Base-by-base conservation (phyloP, 2,888 invertebrate genomes). In the Stictocephala bisonia region DNA sequence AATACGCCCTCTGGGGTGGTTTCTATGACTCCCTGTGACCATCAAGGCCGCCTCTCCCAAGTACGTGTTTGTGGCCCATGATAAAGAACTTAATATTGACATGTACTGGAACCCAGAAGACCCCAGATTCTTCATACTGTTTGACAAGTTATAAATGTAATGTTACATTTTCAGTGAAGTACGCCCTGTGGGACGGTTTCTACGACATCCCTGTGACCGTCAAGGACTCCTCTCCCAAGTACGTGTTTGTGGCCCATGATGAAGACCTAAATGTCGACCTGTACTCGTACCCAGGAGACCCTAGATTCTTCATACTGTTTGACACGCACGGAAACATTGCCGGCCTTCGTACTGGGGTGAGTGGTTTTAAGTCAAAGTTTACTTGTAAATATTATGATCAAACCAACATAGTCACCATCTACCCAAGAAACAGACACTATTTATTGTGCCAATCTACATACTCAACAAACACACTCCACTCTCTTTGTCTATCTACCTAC, bases 221-320 rank as follows among this genome's bases (percentile, higher is more conserved):
- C 1, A 31, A 64, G 22, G 31, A 64, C 9, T 6, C 7, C 26
- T 9, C 24, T 40, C 64, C 35, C 7, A 40, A 40, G 40, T 64
- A 35, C 41, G 64, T 64, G 22, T 1, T 1, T 3, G 29, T 24
- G 22, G 20, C 9, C n/a, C 18, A 58, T 27, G 70, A 71, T 20
- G 41, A 53, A 4, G 20, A 22, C 29, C 48, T 71, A 4, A 71
- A 71, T 48, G 58, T 71, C n/a, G 58, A 58, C 9, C 31, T 75
- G 18, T 77, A 73, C 69, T 77, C 75, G 35, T 73, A 77, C 15
- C 76, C 74, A 1, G 31, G 74, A 22, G 76, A 76, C 60, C 76
- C 77, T 0, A 77, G 77, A 24, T 74, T 77, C 7, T 77, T 73
- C 56, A 58, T 72, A 24, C 50, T 75, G 60, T 77, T 71, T 27